Evolutionary conservation across 2,797 vertebrate species (phyloP), one percentile per base, ranked within the genome.

Genomic region (Acanthurus lineatus): DNA sequence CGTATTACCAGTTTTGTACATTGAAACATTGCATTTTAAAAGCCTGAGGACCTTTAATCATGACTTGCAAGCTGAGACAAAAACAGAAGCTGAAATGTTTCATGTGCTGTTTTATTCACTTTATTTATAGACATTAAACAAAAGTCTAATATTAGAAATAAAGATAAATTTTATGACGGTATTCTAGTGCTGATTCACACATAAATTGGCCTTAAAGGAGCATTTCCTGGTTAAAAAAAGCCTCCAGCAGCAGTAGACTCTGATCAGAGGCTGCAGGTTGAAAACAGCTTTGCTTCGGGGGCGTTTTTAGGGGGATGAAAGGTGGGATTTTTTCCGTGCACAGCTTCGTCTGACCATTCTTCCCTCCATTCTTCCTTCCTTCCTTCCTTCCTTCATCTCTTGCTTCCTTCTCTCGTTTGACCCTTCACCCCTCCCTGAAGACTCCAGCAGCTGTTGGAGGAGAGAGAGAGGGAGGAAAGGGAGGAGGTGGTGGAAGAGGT

Each of bases 391-490:
- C 88, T 94, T 95, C 95, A 84, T 96, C 95, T 94, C 91, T 91
- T 77, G 68, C 79, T 89, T 83, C 86, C 87, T 88, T 93, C 92
- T 95, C 93, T 96, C 95, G 92, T 92, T 96, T 96, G 92, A 95
- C 94, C 95, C 93, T 94, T 95, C 92, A 95, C 94, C 94, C 95
- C 93, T 94, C 93, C 95, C 94, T 92, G 96, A 97, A 99, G 98
- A 97, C 97, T 99, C 94, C 97, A 97, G 93, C 93, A 85, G 94
- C 96, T 97, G 96, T 96, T 98, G 96, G 97, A 97, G 94, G 97
- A 98, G 95, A 97, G 95, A 95, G 96, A 94, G 95, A 96, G 94
- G 95, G 96, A 97, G 96, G 92, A 93, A 83, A 88, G 89, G 90
- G 92, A 92, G 90, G 90, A 90, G 81, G 88, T 71, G 85, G 93